These are phyloP conservation scores for Cinara cedri DNA, from an alignment of 2,888 invertebrate species.

Conservation along the genomic window DNA sequence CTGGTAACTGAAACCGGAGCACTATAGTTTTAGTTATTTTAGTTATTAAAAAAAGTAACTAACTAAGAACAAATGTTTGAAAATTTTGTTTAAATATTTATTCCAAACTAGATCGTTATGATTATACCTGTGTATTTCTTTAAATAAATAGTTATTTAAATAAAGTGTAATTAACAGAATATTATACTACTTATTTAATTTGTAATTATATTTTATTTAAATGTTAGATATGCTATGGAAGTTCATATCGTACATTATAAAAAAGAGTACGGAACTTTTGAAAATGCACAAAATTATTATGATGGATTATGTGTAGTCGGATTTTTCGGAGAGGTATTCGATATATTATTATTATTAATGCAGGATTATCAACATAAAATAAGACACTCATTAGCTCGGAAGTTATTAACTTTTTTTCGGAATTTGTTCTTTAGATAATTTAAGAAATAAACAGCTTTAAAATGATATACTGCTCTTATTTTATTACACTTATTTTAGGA, in stretches of 20 bases:
- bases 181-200: not conserved
- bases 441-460: no score
- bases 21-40: no score
- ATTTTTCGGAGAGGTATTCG: constrained; percentile 65
- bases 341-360: no score
- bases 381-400: no score
- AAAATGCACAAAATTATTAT: constrained; percentile 71
- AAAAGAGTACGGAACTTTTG: constrained; percentile 71
- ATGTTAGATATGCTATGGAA: constrained; percentile 73
- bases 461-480: no score
- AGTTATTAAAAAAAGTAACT: no score
- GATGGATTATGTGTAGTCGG: constrained; percentile 76
- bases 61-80: not conserved
- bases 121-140: not conserved
- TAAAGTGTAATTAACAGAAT: not conserved
- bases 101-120: not conserved
- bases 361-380: no score
- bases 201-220: not conserved
- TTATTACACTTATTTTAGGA: no score
- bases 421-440: no score
- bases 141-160: not conserved
- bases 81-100: not conserved
- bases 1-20: no score
- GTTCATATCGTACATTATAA: constrained; percentile 82
- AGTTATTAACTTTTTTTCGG: no score